phyloP scores from a whole-genome alignment of 2,797 vertebrate genomes.

The Tauraco hartlaubi region DNA sequence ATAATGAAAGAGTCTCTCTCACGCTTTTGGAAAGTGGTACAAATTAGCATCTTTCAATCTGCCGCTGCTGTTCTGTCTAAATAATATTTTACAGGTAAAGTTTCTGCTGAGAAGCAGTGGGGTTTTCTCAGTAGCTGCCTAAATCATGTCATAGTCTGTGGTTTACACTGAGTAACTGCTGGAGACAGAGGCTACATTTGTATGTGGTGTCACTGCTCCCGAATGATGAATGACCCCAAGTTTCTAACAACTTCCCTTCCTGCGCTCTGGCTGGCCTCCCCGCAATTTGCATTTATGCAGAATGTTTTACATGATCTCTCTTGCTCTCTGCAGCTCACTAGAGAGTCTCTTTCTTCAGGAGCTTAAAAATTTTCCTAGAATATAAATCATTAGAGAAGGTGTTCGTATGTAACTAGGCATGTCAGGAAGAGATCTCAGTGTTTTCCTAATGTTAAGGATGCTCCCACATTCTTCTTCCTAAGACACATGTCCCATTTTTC shows the following conservation, averaged over 20 bases:
- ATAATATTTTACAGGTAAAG: constrained; percentile 3
- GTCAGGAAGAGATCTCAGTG: neutral
- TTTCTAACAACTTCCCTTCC: neutral
- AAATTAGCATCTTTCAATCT: neutral
- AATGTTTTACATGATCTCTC: neutral
- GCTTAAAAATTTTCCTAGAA: neutral
- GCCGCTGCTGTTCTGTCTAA: constrained; percentile 14
- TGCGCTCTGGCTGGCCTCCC: neutral
- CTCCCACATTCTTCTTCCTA: neutral
- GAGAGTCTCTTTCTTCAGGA: neutral
- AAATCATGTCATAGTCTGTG: constrained; percentile 41
- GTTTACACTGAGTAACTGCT: constrained; percentile 35
- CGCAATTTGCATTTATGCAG: neutral
- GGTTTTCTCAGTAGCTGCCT: constrained; percentile 39
- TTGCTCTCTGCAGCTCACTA: neutral
- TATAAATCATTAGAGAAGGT: neutral
- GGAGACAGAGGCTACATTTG: neutral
- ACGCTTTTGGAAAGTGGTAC: neutral
- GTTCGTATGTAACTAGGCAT: neutral
- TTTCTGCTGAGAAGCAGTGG: constrained; percentile 44
- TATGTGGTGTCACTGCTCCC: neutral
- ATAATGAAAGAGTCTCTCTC: neutral
- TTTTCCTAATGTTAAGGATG: neutral
- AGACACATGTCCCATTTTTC: neutral
- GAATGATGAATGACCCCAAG: neutral